Conservation (phyloP, 2,888 invertebrate genomes). For the Ommatoiulus sabulosus region DNA sequence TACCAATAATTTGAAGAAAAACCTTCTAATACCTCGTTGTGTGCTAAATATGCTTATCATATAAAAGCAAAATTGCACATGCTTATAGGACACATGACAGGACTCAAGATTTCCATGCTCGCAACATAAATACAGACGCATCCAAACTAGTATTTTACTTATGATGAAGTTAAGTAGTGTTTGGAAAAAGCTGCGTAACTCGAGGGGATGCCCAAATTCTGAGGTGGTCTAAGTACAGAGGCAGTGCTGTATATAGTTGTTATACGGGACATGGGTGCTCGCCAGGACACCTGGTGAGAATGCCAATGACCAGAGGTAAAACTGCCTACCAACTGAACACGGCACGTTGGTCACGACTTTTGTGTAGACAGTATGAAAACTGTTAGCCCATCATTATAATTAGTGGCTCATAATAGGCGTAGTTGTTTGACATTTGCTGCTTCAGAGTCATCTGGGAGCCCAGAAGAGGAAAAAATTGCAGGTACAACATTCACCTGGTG, state of each 20-base stretch:
- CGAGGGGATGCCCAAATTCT: not conserved
- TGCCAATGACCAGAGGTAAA: conserved; percentile 31
- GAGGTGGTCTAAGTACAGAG: not conserved
- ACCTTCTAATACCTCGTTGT: not conserved
- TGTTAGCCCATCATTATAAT: conserved; percentile 37
- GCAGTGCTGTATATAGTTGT: conserved; percentile 9
- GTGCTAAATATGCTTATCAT: not conserved
- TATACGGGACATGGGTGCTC: conserved; percentile 12
- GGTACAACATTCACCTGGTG: not conserved
- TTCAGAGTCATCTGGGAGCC: conserved; percentile 30
- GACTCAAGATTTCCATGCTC: not conserved
- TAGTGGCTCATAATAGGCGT: conserved; percentile 31
- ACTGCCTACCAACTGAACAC: not conserved
- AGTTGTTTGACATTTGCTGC: conserved; percentile 43
- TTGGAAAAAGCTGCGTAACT: not conserved
- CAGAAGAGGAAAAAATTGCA: not conserved
- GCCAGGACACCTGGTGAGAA: conserved; percentile 31
- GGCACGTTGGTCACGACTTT: conserved; percentile 27
- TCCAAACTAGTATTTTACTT: not conserved
- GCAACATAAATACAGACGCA: too few species aligned
- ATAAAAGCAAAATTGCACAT: not conserved
- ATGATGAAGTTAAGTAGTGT: not conserved
- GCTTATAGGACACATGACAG: not conserved
- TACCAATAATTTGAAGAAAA: too few species aligned
- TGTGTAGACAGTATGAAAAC: conserved; percentile 40